phyloP scores from a whole-genome alignment of 2,888 invertebrate genomes.

The Alviniconcha strummeri region DNA sequence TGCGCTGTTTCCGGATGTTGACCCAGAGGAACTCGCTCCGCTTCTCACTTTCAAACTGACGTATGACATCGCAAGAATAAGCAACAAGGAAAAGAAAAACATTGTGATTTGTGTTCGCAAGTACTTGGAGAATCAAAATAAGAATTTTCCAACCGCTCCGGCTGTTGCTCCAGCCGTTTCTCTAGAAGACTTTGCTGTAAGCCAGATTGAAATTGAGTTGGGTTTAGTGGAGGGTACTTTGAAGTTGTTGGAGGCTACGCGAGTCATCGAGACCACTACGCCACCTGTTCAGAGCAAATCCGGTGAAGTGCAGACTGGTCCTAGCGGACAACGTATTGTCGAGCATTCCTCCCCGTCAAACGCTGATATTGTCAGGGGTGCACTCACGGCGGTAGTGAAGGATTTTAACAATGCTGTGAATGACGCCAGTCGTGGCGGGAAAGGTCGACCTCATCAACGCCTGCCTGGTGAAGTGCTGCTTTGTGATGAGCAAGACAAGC shows the following conservation, averaged over 20 bases:
- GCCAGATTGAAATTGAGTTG: constrained; percentile 25
- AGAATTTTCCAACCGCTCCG: not conserved
- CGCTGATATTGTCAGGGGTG: not conserved
- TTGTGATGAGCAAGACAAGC: constrained; percentile 7
- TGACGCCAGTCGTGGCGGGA: not conserved
- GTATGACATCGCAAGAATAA: not conserved
- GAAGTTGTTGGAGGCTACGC: constrained; percentile 20
- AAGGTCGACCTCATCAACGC: constrained; percentile 16
- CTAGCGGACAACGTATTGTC: too few relatives aligned
- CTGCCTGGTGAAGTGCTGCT: constrained; percentile 7
- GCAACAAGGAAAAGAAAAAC: not conserved
- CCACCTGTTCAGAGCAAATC: not conserved
- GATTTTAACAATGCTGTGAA: not conserved
- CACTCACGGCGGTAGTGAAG: not conserved
- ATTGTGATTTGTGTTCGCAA: not conserved
- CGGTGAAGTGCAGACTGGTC: too few relatives aligned
- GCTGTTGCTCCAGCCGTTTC: not conserved
- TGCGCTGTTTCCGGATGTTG: not conserved
- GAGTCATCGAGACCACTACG: not conserved
- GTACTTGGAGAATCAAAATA: not conserved
- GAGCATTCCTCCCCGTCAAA: too few relatives aligned
- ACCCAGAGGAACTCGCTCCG: not conserved
- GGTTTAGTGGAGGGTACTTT: constrained; percentile 13
- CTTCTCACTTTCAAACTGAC: not conserved
- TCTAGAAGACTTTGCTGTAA: constrained; percentile 7